Conservation (phyloP, 2,113 vertebrate species). For the Stictonetta naevosa region DNA sequence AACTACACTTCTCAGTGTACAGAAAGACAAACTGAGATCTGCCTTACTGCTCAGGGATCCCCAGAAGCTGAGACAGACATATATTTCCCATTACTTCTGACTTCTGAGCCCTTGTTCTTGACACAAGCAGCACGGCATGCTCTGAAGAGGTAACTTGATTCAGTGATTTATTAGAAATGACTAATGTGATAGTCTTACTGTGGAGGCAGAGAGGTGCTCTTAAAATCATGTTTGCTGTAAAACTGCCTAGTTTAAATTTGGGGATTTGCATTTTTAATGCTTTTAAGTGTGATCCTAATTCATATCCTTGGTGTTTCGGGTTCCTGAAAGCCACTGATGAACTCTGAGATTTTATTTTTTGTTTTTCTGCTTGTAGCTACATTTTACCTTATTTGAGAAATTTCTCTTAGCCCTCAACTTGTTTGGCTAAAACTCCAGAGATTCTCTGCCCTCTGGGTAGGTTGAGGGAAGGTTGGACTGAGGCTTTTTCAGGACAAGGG, state of each 20-base stretch:
- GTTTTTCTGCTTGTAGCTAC: neutral
- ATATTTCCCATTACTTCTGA: neutral
- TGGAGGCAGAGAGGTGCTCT: neutral
- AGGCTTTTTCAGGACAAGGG: constrained; percentile 41
- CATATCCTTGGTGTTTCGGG: neutral
- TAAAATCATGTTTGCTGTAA: neutral
- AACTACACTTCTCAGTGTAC: neutral
- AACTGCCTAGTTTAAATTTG: neutral
- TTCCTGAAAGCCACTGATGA: neutral
- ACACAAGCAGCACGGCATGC: neutral
- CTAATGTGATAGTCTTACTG: neutral
- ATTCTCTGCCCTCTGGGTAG: constrained; percentile 42
- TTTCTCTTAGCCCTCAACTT: neutral
- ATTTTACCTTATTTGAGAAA: neutral
- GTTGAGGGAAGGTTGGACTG: constrained; percentile 33
- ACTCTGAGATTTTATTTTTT: neutral
- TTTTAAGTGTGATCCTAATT: neutral
- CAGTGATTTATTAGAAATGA: neutral
- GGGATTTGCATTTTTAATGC: neutral
- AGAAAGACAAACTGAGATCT: neutral
- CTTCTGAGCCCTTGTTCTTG: neutral
- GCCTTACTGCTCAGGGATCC: neutral
- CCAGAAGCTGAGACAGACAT: neutral
- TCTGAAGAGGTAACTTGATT: neutral
- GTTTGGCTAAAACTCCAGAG: constrained; percentile 6